Percentiles rank a stretch among this genome's conserved stretches.
Evolutionary conservation across 2,113 vertebrate species (phyloP).

Genomic region (Pycnonotus jocosus): DNA sequence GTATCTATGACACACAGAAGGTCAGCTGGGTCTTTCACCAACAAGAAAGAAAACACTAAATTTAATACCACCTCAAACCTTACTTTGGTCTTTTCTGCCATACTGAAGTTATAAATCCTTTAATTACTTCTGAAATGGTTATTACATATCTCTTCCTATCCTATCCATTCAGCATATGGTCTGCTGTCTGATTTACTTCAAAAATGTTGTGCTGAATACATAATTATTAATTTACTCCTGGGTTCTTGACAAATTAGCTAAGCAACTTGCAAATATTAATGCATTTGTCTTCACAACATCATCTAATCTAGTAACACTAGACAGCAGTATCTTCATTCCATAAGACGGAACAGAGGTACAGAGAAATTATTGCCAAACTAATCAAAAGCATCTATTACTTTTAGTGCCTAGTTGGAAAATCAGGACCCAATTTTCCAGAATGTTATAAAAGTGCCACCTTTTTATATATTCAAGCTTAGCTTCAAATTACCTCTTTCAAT

Average conservation of each 20-base stretch:
- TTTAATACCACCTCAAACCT: neutral
- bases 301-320: neutral
- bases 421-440: slow-evolving; percentile 6
- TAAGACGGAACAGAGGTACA: neutral
- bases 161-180: neutral
- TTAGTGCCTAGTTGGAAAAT: slow-evolving; percentile 20
- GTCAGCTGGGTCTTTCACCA: neutral
- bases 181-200: neutral
- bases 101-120: neutral
- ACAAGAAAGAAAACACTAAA: neutral
- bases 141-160: neutral
- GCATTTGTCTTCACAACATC: neutral
- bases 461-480: slow-evolving; percentile 23
- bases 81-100: neutral
- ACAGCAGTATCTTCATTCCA: neutral
- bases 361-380: slow-evolving; percentile 42
- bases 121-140: neutral
- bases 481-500: slow-evolving; percentile 37
- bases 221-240: neutral
- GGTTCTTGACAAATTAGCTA: neutral
- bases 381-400: slow-evolving; percentile 19
- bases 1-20: neutral
- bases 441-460: slow-evolving; percentile 24
- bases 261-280: neutral
- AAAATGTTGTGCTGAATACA: neutral